Base-by-base conservation (phyloP, 37 sponge, comb jelly and placozoan genomes). In the Ephydatia muelleri region DNA sequence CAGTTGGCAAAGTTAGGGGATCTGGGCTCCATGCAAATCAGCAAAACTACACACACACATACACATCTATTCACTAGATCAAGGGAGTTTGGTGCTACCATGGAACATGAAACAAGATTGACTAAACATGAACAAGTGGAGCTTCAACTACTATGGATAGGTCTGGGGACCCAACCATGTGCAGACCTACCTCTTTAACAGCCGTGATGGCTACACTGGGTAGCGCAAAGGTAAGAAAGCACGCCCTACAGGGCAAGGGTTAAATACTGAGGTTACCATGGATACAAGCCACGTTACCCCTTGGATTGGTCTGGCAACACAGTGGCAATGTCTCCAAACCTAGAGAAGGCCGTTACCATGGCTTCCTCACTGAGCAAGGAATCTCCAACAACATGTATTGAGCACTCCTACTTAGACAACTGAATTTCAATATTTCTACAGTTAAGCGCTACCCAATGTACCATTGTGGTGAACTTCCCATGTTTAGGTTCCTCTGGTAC, bases 131-230 rank as follows among this genome's bases (percentile, higher is more conserved):
- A 28, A 68, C 5, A 3, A 11, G 2, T 29, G 4, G 28, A 3
- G 11, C 69, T n/a, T n/a, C n/a, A n/a, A n/a, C n/a, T n/a, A n/a
- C n/a, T n/a, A n/a, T n/a, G n/a, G n/a, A 11, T 43, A 8, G 47
- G 47, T 4, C 47, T 43, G 47, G 47, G 47, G 47, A 43, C 47
- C 47, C n/a, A n/a, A n/a, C n/a, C n/a, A n/a, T 43, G 47, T 43
- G 8, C 8, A 43, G 4, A 39, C 86, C 67, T 31, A 92, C 93
- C 77, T 92, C 93, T 72, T 85, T 88, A 25, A 39, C 75, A 9
- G 79, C 89, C 0, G 80, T 85, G 29, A 38, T 30, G 19, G 93
- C 85, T 37, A 85, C 34, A 22, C 32, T 38, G 32, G 83, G 83
- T 14, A 29, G 37, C 0, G 82, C 38, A 67, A 82, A 88, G 28